phyloP scores from a whole-genome alignment of 1,140 invertebrate genomes.

The Stegodyphus mimosarum region DNA sequence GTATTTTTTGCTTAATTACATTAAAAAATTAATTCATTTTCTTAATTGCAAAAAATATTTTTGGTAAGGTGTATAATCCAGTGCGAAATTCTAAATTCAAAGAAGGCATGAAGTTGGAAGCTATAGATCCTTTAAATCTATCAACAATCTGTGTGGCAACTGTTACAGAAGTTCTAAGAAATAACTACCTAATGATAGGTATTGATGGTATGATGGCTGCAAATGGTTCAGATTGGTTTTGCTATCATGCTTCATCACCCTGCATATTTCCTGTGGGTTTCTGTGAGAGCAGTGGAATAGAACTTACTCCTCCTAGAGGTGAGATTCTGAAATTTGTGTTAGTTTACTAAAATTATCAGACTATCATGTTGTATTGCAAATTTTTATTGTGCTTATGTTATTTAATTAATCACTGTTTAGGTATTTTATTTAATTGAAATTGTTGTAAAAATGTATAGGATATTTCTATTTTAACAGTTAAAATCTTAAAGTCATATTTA shows the following conservation, averaged over 20 bases:
- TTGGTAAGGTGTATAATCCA: slow-evolving; percentile 51
- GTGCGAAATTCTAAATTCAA: slow-evolving; percentile 72
- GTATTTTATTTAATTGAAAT: too few relatives aligned
- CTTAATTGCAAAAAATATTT: not conserved
- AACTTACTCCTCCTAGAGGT: slow-evolving; percentile 87
- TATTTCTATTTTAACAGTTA: too few relatives aligned
- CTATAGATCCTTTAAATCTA: slow-evolving; percentile 94
- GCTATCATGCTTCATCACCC: slow-evolving; percentile 92
- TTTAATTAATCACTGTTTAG: too few relatives aligned
- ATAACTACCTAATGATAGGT: slow-evolving; percentile 95
- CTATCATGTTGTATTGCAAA: too few relatives aligned
- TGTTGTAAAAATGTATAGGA: too few relatives aligned
- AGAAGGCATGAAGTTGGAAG: slow-evolving; percentile 95
- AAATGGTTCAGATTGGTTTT: slow-evolving; percentile 92
- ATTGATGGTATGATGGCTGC: slow-evolving; percentile 90
- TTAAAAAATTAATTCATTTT: too few relatives aligned
- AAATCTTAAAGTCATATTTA: too few relatives aligned
- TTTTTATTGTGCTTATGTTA: too few relatives aligned
- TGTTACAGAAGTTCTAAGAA: slow-evolving; percentile 90
- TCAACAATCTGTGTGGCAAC: slow-evolving; percentile 95
- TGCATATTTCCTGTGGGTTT: slow-evolving; percentile 96
- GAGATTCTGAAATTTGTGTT: not conserved
- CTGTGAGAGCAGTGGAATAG: slow-evolving; percentile 83
- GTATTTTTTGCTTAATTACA: not conserved
- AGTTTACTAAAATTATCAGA: too few relatives aligned